Conservation (phyloP, 2,888 invertebrate genomes). For the Cyclophora punctaria region DNA sequence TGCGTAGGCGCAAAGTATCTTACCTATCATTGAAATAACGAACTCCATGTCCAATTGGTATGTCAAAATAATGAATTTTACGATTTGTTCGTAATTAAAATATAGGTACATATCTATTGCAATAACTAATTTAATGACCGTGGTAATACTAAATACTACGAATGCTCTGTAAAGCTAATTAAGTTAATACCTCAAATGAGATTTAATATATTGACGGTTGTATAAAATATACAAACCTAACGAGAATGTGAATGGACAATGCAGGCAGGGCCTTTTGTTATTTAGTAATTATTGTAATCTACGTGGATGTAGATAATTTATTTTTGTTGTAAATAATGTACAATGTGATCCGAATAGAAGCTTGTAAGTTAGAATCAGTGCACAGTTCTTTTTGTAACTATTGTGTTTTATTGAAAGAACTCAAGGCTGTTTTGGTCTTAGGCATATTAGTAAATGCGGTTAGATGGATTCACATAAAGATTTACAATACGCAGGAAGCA, state of each 20-base stretch:
- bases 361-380: constrained; percentile 37
- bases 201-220: too few species aligned
- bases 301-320: constrained; percentile 33
- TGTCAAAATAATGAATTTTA: too few species aligned
- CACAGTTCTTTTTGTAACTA: constrained; percentile 20
- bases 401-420: constrained; percentile 29
- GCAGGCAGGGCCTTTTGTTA: too few species aligned
- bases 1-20: neutral
- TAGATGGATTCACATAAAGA: too few species aligned
- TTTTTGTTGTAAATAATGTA: constrained; percentile 64
- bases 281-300: constrained; percentile 15
- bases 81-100: too few species aligned
- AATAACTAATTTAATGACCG: too few species aligned
- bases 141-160: neutral
- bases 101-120: too few species aligned
- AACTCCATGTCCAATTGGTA: too few species aligned
- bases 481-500: too few species aligned
- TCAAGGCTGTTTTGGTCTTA: constrained; percentile 5
- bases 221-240: too few species aligned
- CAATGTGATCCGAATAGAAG: constrained; percentile 52
- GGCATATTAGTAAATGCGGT: neutral
- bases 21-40: neutral
- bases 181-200: too few species aligned
- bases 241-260: too few species aligned
- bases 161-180: neutral